Base-by-base conservation (phyloP, 2,797 vertebrate species). In the Columba guinea region DNA sequence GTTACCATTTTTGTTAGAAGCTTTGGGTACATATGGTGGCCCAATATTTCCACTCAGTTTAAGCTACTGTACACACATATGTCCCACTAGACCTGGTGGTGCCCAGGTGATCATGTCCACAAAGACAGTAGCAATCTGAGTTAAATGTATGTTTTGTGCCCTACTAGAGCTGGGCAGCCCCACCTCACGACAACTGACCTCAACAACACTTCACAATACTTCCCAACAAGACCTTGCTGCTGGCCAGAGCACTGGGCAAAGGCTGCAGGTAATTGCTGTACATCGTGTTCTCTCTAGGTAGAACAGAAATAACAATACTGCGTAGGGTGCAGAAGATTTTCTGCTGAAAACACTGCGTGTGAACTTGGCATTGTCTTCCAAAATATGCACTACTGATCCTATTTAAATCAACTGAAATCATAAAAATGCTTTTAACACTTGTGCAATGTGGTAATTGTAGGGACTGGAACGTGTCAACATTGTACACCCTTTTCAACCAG, bases 11-110 rank as follows among this genome's bases (percentile, higher is more conserved):
- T 28, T 68, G 56, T 46, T 83, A 76, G 89, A 80, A 91, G 73
- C 64, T 75, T 56, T 53, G 46, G 7, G n/a, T 84, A 3, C 32
- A 0, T 51, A 80, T 24, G 26, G 53, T 49, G 63, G 67, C 59
- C 56, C 60, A 69, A 3, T 10, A 1, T 53, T 86, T 37, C 77
- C 39, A 20, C 30, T 81, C 6, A 0, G 34, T 49, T 85, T 46
- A 55, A 67, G 63, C 65, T 23, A 1, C n/a, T 5, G 48, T 39
- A 32, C 24, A 5, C 2, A 0, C 1, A 0, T 22, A 4, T 59
- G 4, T 56, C 39, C 76, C 0, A 0, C 82, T 35, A 46, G 53
- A 15, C 41, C 48, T 44, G 65, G n/a, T 27, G 19, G 55, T 13
- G 41, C 13, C 63, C 2, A 1, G 21, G 9, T 27, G 30, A 41